Evolutionary conservation across 1,140 invertebrate genomes (phyloP), one percentile per base, ranked within the genome.

Genomic region (Pantala flavescens): DNA sequence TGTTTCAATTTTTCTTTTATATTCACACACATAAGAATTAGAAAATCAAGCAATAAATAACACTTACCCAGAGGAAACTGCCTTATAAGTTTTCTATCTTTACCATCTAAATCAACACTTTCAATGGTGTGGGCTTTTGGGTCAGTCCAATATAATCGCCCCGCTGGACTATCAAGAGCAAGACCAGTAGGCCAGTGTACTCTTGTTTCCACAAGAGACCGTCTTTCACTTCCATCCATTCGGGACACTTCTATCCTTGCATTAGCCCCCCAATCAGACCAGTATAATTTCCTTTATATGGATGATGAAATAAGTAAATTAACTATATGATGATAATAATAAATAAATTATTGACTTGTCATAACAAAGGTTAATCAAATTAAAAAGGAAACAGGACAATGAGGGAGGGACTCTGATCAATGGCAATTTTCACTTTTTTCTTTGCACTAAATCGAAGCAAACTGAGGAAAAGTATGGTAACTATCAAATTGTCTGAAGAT

Each of bases 111-210:
- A 78, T 89, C 87, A 74, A 88, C 86, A 42, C 90, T 85, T 82
- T 94, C 92, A 73, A 95, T 90, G 77, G 89, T 90, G 79, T 90
- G 88, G 5, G 90, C 82, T 74, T 90, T 85, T 0, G 90, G 88
- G 82, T 94, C 92, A 0, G 88, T 85, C 91, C 91, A 94, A 82
- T 93, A 94, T 0, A 94, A 78, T 72, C 90, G 81, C 21, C 84
- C 82, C 5, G 88, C 87, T 16, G 88, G 84, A 81, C 88, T 85
- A 82, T 92, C 90, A 74, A 93, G 85, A 0, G 90, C 85, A 3
- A 94, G 81, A 70, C 90, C 89, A 23, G 85, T 87, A 0, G 91
- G 88, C 81, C 87, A 88, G 16, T 89, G 85, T n/a, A 90, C 79
- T 76, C 84, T 83, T 0, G 82, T 82, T n/a, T 83, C 81, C 36